A percentile compares a stretch with the other conserved stretches of the same genome.
Evolutionary conservation across 2,113 vertebrate species (phyloP).

Genomic region (Cyanoderma ruficeps): DNA sequence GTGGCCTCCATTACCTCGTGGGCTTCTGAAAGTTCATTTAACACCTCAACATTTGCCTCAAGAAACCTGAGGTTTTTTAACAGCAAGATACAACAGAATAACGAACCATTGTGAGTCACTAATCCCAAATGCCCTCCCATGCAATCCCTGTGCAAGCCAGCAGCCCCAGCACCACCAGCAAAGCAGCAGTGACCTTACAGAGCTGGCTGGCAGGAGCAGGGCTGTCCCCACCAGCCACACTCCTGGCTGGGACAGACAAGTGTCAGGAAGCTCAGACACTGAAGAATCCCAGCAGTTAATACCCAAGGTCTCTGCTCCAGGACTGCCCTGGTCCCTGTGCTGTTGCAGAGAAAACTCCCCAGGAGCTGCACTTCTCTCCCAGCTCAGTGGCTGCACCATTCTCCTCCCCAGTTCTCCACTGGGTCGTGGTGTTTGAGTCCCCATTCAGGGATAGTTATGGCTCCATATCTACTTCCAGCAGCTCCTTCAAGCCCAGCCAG

Average conservation of each 20-base stretch:
- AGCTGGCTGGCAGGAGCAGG: background rate
- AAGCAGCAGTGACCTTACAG: background rate
- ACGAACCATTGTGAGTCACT: background rate
- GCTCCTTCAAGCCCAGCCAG: background rate
- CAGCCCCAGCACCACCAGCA: background rate
- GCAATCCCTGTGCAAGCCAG: background rate
- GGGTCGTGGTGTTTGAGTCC: background rate
- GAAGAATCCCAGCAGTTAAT: background rate
- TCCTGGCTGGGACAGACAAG: background rate
- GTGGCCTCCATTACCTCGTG: fast-evolving
- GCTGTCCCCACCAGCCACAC: background rate
- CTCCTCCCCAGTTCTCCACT: background rate
- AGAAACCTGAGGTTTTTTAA: background rate
- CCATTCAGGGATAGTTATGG: fast-evolving
- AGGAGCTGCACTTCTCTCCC: background rate
- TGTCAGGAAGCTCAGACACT: background rate
- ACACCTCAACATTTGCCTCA: background rate
- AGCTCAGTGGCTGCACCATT: background rate
- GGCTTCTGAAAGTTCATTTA: background rate
- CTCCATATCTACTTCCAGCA: background rate
- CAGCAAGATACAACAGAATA: background rate
- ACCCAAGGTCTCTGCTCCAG: background rate
- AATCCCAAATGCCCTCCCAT: background rate
- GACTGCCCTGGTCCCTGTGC: background rate
- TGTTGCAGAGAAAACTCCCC: background rate